Conservation (phyloP, 2,888 invertebrate genomes). For the Drosophila lutescens region DNA sequence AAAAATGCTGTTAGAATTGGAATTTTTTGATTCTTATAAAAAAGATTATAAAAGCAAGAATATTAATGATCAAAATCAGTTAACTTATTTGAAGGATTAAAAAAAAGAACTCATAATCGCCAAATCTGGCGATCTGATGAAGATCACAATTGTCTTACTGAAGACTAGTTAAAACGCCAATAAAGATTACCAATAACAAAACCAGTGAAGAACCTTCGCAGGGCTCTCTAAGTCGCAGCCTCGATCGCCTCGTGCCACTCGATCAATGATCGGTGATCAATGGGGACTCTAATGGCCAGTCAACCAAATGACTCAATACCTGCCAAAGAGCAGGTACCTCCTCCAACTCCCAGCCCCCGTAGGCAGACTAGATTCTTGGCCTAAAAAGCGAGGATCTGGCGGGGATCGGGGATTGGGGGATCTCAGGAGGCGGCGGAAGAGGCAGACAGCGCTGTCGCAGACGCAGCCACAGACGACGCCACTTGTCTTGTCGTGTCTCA, state of each 20-base stretch:
- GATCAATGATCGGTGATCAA: slow-evolving; percentile 60
- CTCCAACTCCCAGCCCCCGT: slow-evolving; percentile 4
- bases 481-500: slow-evolving; percentile 81
- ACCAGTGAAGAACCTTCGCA: background rate
- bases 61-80: too few relatives aligned
- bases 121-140: background rate
- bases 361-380: slow-evolving; percentile 54
- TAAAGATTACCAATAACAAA: background rate
- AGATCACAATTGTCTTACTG: background rate
- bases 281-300: slow-evolving; percentile 65
- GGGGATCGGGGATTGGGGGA: slow-evolving; percentile 19
- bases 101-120: too few relatives aligned
- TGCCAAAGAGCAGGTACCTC: slow-evolving; percentile 48
- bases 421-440: slow-evolving; percentile 56
- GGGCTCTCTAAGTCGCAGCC: background rate
- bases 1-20: background rate
- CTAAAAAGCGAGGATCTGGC: slow-evolving; percentile 56
- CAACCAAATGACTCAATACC: slow-evolving; percentile 74
- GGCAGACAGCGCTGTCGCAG: slow-evolving; percentile 52
- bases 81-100: too few relatives aligned
- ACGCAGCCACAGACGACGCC: slow-evolving; percentile 70
- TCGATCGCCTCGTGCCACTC: slow-evolving; percentile 13
- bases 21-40: too few relatives aligned
- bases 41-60: too few relatives aligned
- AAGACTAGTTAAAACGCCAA: background rate